Base-by-base conservation (phyloP, 1,140 invertebrate genomes). In the Cardiocondyla obscurior region DNA sequence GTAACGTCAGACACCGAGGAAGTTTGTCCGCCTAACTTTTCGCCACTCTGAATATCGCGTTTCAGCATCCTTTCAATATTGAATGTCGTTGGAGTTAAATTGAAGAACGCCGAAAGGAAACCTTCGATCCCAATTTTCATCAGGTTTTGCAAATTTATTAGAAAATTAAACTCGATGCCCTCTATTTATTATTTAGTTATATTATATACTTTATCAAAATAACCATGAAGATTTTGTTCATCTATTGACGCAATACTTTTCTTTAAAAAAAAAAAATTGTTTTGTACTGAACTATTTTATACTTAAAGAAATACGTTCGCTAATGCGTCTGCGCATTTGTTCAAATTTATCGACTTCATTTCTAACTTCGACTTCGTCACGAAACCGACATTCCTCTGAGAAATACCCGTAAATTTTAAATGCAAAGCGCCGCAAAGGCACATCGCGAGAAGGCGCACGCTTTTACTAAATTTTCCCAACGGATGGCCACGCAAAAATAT, bases 371-470 rank as follows among this genome's bases (percentile, higher is more conserved):
- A 77, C 60, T 28, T 77, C 46, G 46, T 19, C 62, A 42, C 44
- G 33, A 42, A 69, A 69, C 16, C 33, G 12, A 30, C 12, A 14
- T 14, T 53, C 30, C 46, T 69, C 25, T 36, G 33, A 77, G 60
- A 77, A 55, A 69, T 67, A 39, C 12, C n/a, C 16, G n/a, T 79
- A 30, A 79, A 79, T 79, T 79, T 69, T 67, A 79, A 19, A 79
- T 69, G 74, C n/a, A 42, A 69, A 79, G 46, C 7, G 62, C 16
- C 62, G 62, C 36, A 30, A 79, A 69, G 33, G 62, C 33, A 79
- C 60, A 39, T 77, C 46, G n/a, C 16, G 16, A 16, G 12, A 51
- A 53, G 19, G 33, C 39, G 62, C 30, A 7, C 62, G 74, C 62
- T 55, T 79, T 79, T 39, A 36, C 46, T 53, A 69, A 69, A 62